Evolutionary conservation across 2,797 vertebrate genomes (phyloP), one percentile per base, ranked within the genome.

Genomic region (Aselliscus stoliczkanus): DNA sequence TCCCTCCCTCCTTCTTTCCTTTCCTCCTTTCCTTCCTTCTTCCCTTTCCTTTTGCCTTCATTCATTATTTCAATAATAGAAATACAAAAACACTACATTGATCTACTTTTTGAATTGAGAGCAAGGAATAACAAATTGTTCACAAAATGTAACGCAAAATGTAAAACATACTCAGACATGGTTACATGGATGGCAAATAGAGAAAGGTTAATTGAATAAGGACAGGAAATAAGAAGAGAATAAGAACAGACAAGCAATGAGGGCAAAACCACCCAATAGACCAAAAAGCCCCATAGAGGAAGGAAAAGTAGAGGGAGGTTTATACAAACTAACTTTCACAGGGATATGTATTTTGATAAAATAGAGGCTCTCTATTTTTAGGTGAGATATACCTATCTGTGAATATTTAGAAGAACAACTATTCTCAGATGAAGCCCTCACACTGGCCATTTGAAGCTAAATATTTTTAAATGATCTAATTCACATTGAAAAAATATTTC

Each of bases 391-490:
- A 37, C 37, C 44, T 31, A 90, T 12, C 56, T 81, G 70, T 69
- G 42, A 88, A 70, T 90, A 79, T 88, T 84, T 84, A 83, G 70
- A 84, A 83, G 70, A 84, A 64, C 77, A 42, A 23, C 87, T 25
- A 67, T 94, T 94, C 56, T 96, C 62, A 85, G 47, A 64, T 82
- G 76, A 79, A 90, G 73, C 17, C 60, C 60, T 81, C 88, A 70
- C 9, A 67, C 29, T 88, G 42, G 29, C 9, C 6, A 76, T 92
- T 81, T 81, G 82, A 85, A 67, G 65, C 56, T 58, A 79, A 91
- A 94, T 91, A 76, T 77, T 94, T 94, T 95, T 88, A 93, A 93
- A 88, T 72, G 21, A 58, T 90, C 72, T 85, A 73, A 91, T 62
- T 82, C 42, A 90, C 10, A 79, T 12, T 9, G 1, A 34, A 84